A percentile compares a stretch with the other conserved stretches of the same genome.
phyloP scores from a whole-genome alignment of 2,888 invertebrate species.

The Leucophora obtusa region DNA sequence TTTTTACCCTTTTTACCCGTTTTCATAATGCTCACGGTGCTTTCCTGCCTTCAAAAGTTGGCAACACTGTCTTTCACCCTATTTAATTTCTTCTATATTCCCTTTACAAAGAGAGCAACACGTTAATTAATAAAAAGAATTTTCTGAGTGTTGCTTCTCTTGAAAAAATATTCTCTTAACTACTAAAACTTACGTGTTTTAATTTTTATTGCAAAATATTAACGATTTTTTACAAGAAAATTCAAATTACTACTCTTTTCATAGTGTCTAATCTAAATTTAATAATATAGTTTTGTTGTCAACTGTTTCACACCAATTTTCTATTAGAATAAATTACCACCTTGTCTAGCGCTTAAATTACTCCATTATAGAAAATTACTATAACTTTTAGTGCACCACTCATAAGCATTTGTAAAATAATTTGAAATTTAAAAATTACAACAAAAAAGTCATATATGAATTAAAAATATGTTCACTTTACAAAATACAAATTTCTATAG shows the following conservation, averaged over 20 bases:
- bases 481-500: constrained; percentile 1
- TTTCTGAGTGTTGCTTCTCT: too few relatives aligned
- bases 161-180: too few relatives aligned
- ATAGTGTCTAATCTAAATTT: constrained; percentile 50
- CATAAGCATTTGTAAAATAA: constrained; percentile 21
- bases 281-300: constrained; percentile 59
- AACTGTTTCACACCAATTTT: constrained; percentile 56
- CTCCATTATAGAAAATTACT: constrained; percentile 47
- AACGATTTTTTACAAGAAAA: background rate
- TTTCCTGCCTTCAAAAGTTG: too few relatives aligned
- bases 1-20: too few relatives aligned
- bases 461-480: background rate
- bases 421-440: background rate
- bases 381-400: constrained; percentile 13
- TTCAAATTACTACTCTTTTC: background rate
- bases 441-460: background rate
- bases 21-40: too few relatives aligned
- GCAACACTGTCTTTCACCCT: too few relatives aligned
- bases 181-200: background rate
- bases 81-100: too few relatives aligned
- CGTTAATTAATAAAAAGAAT: too few relatives aligned
- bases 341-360: constrained; percentile 44
- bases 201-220: background rate
- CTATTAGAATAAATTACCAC: constrained; percentile 48
- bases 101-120: too few relatives aligned